These are phyloP conservation scores for Hoplostethus atlanticus DNA, from an alignment of 2,797 vertebrate species.

Conservation along the genomic window DNA sequence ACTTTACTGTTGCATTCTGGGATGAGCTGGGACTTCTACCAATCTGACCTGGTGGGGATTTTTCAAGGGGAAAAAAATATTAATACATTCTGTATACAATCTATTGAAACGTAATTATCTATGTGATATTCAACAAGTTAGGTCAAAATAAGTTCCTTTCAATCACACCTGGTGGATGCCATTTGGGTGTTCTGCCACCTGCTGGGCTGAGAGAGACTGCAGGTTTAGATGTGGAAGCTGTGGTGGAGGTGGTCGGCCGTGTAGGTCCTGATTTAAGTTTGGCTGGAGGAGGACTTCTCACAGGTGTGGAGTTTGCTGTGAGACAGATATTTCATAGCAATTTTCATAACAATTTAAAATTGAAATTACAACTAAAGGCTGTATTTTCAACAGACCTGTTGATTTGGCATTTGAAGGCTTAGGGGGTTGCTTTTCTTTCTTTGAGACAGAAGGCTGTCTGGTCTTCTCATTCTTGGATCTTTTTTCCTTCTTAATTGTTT, in stretches of 20 bases:
- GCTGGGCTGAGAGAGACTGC: slow-evolving; percentile 75
- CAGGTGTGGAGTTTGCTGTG: slow-evolving; percentile 53
- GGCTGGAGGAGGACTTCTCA: slow-evolving; percentile 50
- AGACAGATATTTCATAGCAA: slow-evolving; percentile 2
- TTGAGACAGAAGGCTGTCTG: slow-evolving; percentile 50
- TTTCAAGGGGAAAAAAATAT: neutral
- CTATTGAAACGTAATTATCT: neutral
- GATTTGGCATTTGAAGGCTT: slow-evolving; percentile 71
- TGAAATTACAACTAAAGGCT: neutral
- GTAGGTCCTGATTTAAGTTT: slow-evolving; percentile 56
- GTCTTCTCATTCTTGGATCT: slow-evolving; percentile 74
- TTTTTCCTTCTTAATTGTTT: slow-evolving; percentile 77
- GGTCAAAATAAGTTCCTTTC: neutral
- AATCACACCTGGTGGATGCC: slow-evolving; percentile 92
- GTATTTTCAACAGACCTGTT: slow-evolving; percentile 68
- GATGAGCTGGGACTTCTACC: slow-evolving; percentile 77
- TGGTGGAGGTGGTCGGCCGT: slow-evolving; percentile 39
- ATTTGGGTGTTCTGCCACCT: slow-evolving; percentile 84
- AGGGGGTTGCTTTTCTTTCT: slow-evolving; percentile 72
- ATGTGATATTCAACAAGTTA: too few relatives aligned
- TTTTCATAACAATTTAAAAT: neutral
- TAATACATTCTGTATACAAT: neutral
- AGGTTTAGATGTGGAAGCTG: slow-evolving; percentile 71
- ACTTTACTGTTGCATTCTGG: slow-evolving; percentile 73
- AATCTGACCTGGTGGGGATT: slow-evolving; percentile 76